phyloP scores from a whole-genome alignment of 2,113 vertebrate species.

The Hirundichthys speculiger region DNA sequence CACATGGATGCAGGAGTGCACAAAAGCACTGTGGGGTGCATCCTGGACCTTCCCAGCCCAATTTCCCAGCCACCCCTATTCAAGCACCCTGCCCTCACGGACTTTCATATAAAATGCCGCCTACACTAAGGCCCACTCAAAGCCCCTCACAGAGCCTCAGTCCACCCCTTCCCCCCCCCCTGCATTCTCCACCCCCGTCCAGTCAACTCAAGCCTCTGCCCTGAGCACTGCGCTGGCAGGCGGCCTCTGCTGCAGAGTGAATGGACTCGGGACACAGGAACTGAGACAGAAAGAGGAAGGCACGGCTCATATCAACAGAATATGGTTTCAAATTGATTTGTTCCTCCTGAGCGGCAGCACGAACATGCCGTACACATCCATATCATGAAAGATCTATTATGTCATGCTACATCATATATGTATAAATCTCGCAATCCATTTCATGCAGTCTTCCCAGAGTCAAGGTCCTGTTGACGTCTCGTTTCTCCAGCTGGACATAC shows the following conservation, averaged over 20 bases:
- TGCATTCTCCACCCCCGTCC: constrained; percentile 60
- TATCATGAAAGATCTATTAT: constrained; percentile 65
- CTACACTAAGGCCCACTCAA: constrained; percentile 76
- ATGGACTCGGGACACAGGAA: constrained; percentile 63
- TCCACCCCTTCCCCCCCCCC: constrained; percentile 40
- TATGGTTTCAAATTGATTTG: constrained; percentile 68
- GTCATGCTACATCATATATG: neutral
- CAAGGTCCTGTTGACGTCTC: constrained; percentile 5
- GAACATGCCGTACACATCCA: constrained; percentile 54
- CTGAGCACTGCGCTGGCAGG: constrained; percentile 66
- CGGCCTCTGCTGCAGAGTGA: constrained; percentile 59
- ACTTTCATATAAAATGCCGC: constrained; percentile 76
- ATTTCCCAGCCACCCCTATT: constrained; percentile 77
- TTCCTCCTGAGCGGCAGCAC: constrained; percentile 59
- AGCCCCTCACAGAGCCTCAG: constrained; percentile 75
- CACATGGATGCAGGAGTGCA: constrained; percentile 65
- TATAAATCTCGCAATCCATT: neutral
- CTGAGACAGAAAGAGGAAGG: constrained; percentile 56
- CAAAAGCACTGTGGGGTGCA: constrained; percentile 79
- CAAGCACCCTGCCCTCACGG: constrained; percentile 69
- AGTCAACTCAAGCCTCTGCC: constrained; percentile 70
- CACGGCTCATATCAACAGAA: constrained; percentile 59
- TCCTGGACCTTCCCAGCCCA: constrained; percentile 76
- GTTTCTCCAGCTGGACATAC: neutral
- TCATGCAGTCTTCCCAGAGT: neutral